Conservation (phyloP, 2,888 invertebrate species). For the Sinelater perroti region DNA sequence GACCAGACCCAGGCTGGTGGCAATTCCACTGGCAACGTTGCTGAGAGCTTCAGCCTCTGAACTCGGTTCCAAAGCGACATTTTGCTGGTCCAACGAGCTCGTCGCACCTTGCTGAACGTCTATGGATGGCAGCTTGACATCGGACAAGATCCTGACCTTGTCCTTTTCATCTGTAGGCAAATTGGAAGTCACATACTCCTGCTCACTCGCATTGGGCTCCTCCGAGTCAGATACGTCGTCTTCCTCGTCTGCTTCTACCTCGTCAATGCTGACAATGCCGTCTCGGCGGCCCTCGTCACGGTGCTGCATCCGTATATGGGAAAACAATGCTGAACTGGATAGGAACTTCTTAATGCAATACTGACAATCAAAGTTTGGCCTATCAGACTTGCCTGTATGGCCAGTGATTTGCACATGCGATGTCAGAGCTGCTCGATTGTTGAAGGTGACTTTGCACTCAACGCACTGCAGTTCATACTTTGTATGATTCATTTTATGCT, state of each 20-base stretch:
- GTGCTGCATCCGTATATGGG: slow-evolving; percentile 74
- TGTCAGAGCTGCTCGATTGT: slow-evolving; percentile 58
- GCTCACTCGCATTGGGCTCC: slow-evolving; percentile 51
- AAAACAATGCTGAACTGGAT: slow-evolving; percentile 74
- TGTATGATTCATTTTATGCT: slow-evolving; percentile 74
- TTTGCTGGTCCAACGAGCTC: slow-evolving; percentile 34
- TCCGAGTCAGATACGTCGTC: slow-evolving; percentile 55
- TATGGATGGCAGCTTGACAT: slow-evolving; percentile 43
- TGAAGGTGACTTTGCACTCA: slow-evolving; percentile 67
- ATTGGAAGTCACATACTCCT: slow-evolving; percentile 49
- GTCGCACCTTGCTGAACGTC: slow-evolving; percentile 19
- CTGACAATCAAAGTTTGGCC: slow-evolving; percentile 66
- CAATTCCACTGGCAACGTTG: slow-evolving; percentile 67
- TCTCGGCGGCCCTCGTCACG: slow-evolving; percentile 70
- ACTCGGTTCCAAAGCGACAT: slow-evolving; percentile 59
- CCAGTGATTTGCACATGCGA: slow-evolving; percentile 67
- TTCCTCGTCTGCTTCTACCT: slow-evolving; percentile 66
- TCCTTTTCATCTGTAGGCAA: slow-evolving; percentile 51
- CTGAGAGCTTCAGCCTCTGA: slow-evolving; percentile 66
- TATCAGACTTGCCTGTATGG: slow-evolving; percentile 57
- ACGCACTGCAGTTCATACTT: slow-evolving; percentile 64
- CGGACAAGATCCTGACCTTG: slow-evolving; percentile 64
- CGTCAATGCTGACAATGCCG: slow-evolving; percentile 68
- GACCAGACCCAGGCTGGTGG: slow-evolving; percentile 66
- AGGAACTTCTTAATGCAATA: slow-evolving; percentile 80